These are phyloP conservation scores for Chiloscyllium plagiosum DNA, from an alignment of 2,113 vertebrate species.

Conservation along the genomic window DNA sequence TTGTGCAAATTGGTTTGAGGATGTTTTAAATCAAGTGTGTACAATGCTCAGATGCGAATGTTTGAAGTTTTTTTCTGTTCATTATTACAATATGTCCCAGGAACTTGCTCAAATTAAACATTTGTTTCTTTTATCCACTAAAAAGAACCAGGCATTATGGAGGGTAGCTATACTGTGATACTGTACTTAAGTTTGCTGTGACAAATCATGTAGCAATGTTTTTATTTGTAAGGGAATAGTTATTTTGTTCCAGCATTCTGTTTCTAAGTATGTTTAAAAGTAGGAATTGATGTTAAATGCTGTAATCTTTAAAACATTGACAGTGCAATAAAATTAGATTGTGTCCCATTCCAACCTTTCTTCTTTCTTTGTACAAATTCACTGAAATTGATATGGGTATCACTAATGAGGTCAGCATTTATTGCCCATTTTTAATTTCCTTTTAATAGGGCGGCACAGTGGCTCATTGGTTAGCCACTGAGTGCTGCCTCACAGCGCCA, in stretches of 20 bases:
- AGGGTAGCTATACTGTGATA: background rate
- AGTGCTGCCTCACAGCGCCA: too few species aligned
- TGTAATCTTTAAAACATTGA: background rate
- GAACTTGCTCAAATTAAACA: background rate
- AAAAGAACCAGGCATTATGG: background rate
- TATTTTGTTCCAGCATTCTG: background rate
- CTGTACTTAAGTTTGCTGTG: background rate
- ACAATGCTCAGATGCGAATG: background rate
- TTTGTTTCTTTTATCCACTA: background rate
- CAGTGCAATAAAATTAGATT: constrained; percentile 7
- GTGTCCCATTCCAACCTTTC: background rate
- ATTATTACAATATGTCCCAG: background rate
- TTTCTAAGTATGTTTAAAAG: background rate
- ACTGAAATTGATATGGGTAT: background rate
- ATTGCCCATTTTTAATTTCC: background rate
- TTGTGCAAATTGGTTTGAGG: background rate
- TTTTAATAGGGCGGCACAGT: background rate
- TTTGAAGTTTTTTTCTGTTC: background rate
- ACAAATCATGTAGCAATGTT: background rate
- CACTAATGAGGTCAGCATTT: background rate
- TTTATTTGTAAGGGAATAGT: background rate
- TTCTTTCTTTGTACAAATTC: background rate
- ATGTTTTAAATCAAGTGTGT: background rate
- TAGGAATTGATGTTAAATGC: background rate
- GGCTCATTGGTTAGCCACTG: too few species aligned